A percentile compares a stretch with the other conserved stretches of the same genome.
These are phyloP conservation scores for Lepidotrigona ventralis DNA, from an alignment of 1,140 invertebrate species.

Conservation along the genomic window DNA sequence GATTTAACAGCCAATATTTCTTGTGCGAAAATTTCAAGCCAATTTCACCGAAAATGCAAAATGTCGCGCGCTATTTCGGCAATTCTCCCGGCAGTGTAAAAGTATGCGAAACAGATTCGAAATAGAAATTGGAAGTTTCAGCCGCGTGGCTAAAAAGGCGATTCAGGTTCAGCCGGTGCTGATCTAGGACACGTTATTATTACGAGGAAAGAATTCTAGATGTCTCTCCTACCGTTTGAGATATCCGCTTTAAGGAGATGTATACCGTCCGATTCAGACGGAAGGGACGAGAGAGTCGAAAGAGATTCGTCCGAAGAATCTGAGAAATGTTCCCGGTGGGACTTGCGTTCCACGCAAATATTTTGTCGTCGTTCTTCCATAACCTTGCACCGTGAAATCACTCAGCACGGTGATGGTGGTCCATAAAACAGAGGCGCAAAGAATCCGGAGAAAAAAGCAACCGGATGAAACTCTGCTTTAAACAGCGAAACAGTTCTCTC, in stretches of 20 bases:
- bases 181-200: not conserved
- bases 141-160: too few relatives aligned
- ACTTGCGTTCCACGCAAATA: not conserved
- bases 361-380: not conserved
- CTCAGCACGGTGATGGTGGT: not conserved
- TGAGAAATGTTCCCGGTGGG: not conserved
- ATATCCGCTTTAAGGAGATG: not conserved
- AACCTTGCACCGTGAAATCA: not conserved
- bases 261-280: not conserved
- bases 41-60: too few relatives aligned
- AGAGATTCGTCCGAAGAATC: not conserved
- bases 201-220: not conserved
- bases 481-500: not conserved
- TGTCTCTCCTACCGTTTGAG: not conserved
- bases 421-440: not conserved
- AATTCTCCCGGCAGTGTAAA: too few relatives aligned
- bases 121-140: not conserved
- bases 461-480: not conserved
- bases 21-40: too few relatives aligned
- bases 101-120: too few relatives aligned
- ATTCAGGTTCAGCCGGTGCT: too few relatives aligned
- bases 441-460: conserved; percentile 5
- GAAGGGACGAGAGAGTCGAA: not conserved
- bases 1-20: too few relatives aligned
- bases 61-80: too few relatives aligned